Conservation (phyloP, 2,797 vertebrate genomes). For the Cephalopachus bancanus region DNA sequence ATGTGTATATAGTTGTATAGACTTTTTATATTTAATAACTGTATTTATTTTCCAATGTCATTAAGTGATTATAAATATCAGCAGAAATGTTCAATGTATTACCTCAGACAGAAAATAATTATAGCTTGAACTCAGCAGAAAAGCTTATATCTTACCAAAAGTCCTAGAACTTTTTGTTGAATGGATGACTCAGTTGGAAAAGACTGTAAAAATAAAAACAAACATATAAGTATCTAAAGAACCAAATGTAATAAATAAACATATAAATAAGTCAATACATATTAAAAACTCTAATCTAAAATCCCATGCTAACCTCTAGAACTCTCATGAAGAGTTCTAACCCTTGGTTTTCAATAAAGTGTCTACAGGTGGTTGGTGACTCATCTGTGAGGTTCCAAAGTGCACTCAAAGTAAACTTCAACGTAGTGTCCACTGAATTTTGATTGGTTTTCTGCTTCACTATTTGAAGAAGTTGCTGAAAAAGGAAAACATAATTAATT, state of each 20-base stretch:
- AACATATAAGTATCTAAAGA: constrained; percentile 30
- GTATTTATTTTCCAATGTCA: constrained; percentile 37
- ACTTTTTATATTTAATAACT: constrained; percentile 34
- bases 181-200: constrained; percentile 99
- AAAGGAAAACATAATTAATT: constrained; percentile 15
- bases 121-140: constrained; percentile 55
- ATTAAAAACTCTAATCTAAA: constrained; percentile 51
- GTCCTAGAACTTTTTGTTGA: constrained; percentile 98
- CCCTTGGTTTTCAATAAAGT: constrained; percentile 99
- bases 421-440: constrained; percentile 96
- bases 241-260: constrained; percentile 59
- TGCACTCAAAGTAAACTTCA: constrained; percentile 98
- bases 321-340: constrained; percentile 98
- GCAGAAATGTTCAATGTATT: background rate
- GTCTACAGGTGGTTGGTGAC: constrained; percentile 98
- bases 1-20: background rate
- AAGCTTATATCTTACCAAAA: constrained; percentile 93
- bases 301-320: constrained; percentile 93
- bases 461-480: constrained; percentile 98
- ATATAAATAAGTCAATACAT: constrained; percentile 52
- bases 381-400: constrained; percentile 99
- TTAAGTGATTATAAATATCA: constrained; percentile 46
- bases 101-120: constrained; percentile 39
- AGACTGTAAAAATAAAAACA: constrained; percentile 90
- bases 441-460: constrained; percentile 98